These are phyloP conservation scores for Apostichopus japonicus DNA, from an alignment of 35 echinoderm and acorn worm genomes.

Conservation along the genomic window DNA sequence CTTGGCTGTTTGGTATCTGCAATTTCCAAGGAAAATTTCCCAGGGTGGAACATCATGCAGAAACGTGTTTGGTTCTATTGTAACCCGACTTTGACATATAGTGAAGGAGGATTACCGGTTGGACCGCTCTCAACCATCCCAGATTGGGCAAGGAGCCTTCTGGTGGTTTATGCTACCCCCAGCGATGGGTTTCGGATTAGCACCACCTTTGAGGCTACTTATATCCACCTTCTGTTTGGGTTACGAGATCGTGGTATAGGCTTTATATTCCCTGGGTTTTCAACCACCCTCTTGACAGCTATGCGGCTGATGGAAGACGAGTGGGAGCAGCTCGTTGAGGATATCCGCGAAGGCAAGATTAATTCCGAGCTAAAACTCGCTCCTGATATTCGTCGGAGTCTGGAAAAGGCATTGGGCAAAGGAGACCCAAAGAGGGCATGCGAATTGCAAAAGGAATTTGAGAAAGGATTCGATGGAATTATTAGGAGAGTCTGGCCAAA, in stretches of 20 bases:
- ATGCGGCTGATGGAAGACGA: constrained; percentile 49
- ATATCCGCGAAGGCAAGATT: constrained; percentile 40
- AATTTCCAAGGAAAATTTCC: constrained; percentile 22
- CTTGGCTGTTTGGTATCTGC: background rate
- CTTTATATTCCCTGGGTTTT: constrained; percentile 43
- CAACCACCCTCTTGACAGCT: constrained; percentile 27
- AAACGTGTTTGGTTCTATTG: constrained; percentile 50
- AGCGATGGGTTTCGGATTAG: constrained; percentile 53
- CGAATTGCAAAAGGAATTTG: constrained; percentile 54
- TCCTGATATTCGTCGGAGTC: constrained; percentile 24
- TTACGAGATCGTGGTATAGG: constrained; percentile 60
- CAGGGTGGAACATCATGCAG: constrained; percentile 32
- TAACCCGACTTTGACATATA: constrained; percentile 11
- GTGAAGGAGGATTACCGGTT: constrained; percentile 39
- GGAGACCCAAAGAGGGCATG: constrained; percentile 51
- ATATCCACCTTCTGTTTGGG: constrained; percentile 74
- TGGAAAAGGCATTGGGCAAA: constrained; percentile 31
- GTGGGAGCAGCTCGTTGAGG: constrained; percentile 57
- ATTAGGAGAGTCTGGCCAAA: constrained; percentile 60
- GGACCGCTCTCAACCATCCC: constrained; percentile 59
- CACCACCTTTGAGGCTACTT: constrained; percentile 45
- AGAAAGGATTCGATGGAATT: constrained; percentile 70
- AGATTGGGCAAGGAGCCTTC: constrained; percentile 40
- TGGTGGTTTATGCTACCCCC: constrained; percentile 59
- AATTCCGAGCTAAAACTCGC: constrained; percentile 40